These are phyloP conservation scores for Drosophila mercatorum DNA, from an alignment of 2,888 invertebrate genomes.

Conservation along the genomic window DNA sequence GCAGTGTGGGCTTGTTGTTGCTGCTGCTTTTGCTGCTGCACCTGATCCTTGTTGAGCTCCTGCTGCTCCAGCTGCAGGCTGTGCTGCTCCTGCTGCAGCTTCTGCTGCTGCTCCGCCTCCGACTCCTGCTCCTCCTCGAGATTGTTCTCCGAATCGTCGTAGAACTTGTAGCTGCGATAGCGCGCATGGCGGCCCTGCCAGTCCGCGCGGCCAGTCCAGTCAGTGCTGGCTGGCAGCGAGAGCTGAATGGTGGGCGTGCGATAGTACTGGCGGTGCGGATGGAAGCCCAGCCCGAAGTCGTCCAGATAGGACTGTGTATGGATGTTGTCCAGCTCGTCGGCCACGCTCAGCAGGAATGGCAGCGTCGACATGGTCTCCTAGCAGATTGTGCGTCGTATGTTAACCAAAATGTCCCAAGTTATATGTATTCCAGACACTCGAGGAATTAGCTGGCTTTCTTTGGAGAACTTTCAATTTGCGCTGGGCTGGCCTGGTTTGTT, in stretches of 20 bases:
- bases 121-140: slow-evolving; percentile 64
- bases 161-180: slow-evolving; percentile 77
- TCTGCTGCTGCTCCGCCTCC: slow-evolving; percentile 30
- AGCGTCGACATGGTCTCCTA: slow-evolving; percentile 82
- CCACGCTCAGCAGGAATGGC: slow-evolving; percentile 83
- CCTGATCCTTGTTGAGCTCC: slow-evolving; percentile 29
- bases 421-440: background rate
- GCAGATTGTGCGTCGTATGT: slow-evolving; percentile 52
- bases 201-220: slow-evolving; percentile 79
- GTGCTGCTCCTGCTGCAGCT: slow-evolving; percentile 24
- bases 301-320: slow-evolving; percentile 84
- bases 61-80: slow-evolving; percentile 26
- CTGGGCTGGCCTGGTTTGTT: slow-evolving; percentile 50
- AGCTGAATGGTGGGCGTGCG: slow-evolving; percentile 83
- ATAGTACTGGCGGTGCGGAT: slow-evolving; percentile 83
- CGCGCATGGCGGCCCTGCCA: slow-evolving; percentile 76
- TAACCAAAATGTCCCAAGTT: background rate
- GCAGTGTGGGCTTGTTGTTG: slow-evolving; percentile 29
- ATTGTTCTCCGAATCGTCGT: slow-evolving; percentile 81
- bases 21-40: slow-evolving; percentile 20
- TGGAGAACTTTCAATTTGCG: slow-evolving; percentile 15
- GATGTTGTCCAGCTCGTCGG: slow-evolving; percentile 84
- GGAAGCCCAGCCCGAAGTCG: slow-evolving; percentile 84
- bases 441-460: background rate
- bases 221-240: slow-evolving; percentile 83